Base-by-base conservation (phyloP, 2,113 vertebrate genomes). In the Dunckerocampus dactyliophorus region DNA sequence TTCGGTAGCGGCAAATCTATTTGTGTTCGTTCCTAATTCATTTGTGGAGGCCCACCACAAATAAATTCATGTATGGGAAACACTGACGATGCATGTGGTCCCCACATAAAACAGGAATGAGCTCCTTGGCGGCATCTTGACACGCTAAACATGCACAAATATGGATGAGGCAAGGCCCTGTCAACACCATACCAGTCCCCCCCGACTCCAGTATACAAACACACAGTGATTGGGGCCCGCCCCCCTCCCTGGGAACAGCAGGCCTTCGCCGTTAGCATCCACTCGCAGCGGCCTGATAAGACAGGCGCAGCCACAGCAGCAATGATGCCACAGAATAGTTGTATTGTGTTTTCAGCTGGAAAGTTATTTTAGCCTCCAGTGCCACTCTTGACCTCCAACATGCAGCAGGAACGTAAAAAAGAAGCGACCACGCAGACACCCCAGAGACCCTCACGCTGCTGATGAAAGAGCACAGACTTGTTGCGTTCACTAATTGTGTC, bases 261-360 rank as follows among this genome's bases (percentile, higher is more conserved):
- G 77, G 74, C 69, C 73, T 28, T 74, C 80, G 74, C 76, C 80
- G 78, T 79, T 69, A 70, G 75, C 59, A 62, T 71, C 75, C 85
- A 75, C 68, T 79, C 74, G 62, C 58, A 71, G 74, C 19, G 15
- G 1, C 21, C 74, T 77, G 82, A 85, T 81, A 82, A 86, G 84
- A 82, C 75, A 63, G 79, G 72, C 78, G 61, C 66, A 79, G 77
- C 51, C 51, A 22, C 2, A 34, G 4, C 39, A 43, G 39, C 13
- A 43, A 43, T 14, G 39, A 14, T 14, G 39, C 12, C 13, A 43
- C 39, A 42, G 39, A 42, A 43, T 17, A 10, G 7, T 31, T 8
- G 14, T 28, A 14, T 51, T 51, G 12, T 50, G 20, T 50, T 50
- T 50, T 3, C 37, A 12, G 8, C 8, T 9, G 37, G 9, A 11